These are phyloP conservation scores for Sinelater perroti DNA, from an alignment of 2,888 invertebrate species.

Conservation along the genomic window DNA sequence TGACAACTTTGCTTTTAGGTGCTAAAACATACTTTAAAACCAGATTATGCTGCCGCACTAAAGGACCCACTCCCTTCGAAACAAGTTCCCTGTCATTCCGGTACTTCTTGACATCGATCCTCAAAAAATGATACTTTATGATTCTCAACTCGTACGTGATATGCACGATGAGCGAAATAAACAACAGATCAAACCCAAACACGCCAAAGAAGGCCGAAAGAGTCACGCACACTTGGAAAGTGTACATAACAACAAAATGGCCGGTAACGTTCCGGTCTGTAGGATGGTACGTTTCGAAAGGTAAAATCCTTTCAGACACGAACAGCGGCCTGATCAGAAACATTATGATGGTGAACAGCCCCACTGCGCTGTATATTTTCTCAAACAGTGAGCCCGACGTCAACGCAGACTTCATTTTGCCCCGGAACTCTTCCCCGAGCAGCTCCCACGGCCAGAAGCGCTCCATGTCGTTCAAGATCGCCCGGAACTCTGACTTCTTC, in stretches of 20 bases:
- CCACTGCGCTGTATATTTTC: not conserved
- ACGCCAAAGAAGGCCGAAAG: not conserved
- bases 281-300: not conserved
- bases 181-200: conserved; percentile 1
- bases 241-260: not conserved
- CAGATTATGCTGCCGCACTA: not conserved
- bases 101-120: not conserved
- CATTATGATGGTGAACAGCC: not conserved
- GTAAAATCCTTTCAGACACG: not conserved
- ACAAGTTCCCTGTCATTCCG: not conserved
- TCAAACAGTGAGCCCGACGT: no score
- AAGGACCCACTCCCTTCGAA: not conserved
- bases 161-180: conserved; percentile 1
- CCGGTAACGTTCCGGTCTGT: not conserved
- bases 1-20: not conserved
- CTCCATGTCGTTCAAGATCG: not conserved
- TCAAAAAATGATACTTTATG: conserved; percentile 8
- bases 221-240: not conserved
- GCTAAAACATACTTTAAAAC: not conserved
- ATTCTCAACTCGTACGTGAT: conserved; percentile 3
- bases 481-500: no score
- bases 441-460: not conserved
- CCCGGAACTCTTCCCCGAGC: not conserved
- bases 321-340: not conserved
- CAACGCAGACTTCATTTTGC: no score